A percentile compares a stretch with the other conserved stretches of the same genome.
These are phyloP conservation scores for Ferrisia virgata DNA, from an alignment of 2,888 invertebrate genomes.

Conservation along the genomic window DNA sequence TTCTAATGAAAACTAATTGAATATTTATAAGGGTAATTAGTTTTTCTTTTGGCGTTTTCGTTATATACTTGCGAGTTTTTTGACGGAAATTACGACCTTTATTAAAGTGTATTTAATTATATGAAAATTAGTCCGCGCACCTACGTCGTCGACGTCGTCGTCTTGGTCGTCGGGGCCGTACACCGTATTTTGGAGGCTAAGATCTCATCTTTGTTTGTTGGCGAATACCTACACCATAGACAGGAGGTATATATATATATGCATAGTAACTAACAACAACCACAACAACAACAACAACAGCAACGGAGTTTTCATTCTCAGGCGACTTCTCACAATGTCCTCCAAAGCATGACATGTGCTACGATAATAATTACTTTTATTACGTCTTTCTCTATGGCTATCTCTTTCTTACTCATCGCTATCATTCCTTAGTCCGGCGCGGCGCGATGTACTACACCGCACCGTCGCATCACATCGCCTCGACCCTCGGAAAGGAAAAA, in stretches of 20 bases:
- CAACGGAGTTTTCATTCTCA: constrained; percentile 33
- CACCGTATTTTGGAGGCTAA: constrained; percentile 39
- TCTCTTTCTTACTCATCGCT: background rate
- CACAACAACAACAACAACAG: too few relatives aligned
- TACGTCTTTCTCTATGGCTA: background rate
- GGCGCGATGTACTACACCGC: too few relatives aligned
- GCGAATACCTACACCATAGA: too few relatives aligned
- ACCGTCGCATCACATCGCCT: background rate
- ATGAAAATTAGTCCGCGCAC: constrained; percentile 42
- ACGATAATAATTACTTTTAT: constrained; percentile 42
- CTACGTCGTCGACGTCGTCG: background rate
- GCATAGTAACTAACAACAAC: too few relatives aligned
- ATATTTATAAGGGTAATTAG: constrained; percentile 46
- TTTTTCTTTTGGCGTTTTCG: constrained; percentile 44
- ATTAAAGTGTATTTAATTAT: constrained; percentile 46
- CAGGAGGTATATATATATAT: too few relatives aligned
- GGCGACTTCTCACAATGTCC: constrained; percentile 46
- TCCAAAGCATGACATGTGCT: constrained; percentile 46
- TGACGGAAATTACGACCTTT: constrained; percentile 45
- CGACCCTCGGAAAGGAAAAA: background rate
- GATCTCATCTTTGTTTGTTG: constrained; percentile 45
- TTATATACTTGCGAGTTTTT: constrained; percentile 44
- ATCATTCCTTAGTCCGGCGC: too few relatives aligned
- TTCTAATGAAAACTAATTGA: constrained; percentile 44
- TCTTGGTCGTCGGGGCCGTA: background rate